These are phyloP conservation scores for Candidula unifasciata DNA, from an alignment of 2,888 invertebrate species.

Conservation along the genomic window DNA sequence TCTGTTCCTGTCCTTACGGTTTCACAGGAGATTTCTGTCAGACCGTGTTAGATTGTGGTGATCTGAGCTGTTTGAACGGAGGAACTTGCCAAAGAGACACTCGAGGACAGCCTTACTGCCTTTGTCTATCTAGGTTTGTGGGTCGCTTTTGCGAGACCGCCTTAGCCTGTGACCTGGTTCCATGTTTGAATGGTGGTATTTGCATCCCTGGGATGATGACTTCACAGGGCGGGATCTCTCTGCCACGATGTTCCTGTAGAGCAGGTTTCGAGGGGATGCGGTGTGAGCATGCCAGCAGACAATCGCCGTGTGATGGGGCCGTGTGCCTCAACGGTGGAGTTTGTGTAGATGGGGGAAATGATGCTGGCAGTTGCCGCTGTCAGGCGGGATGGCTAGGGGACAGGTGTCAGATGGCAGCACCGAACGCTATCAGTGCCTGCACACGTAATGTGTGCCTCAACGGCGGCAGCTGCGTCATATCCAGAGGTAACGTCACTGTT, in stretches of 20 bases:
- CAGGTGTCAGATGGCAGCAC: constrained; percentile 5
- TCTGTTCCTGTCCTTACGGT: constrained; percentile 26
- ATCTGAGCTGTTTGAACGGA: constrained; percentile 10
- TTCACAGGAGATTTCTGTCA: constrained; percentile 26
- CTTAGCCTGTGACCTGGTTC: constrained; percentile 19
- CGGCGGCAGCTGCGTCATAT: constrained; percentile 27
- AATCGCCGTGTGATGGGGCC: constrained; percentile 2
- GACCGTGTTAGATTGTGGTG: background rate
- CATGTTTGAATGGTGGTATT: constrained; percentile 35
- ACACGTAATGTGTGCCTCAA: background rate
- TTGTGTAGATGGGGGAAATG: background rate
- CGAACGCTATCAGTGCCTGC: background rate
- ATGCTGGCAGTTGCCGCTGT: constrained; percentile 1
- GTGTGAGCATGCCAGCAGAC: constrained; percentile 11
- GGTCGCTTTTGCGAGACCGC: constrained; percentile 32
- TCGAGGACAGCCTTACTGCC: background rate
- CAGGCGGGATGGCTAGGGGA: constrained; percentile 31
- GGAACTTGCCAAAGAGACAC: background rate
- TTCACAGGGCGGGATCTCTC: background rate
- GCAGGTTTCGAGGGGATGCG: constrained; percentile 42
- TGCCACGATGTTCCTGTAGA: background rate
- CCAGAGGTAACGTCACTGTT: background rate
- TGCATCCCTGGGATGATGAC: constrained; percentile 5
- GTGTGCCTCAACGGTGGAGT: constrained; percentile 19
- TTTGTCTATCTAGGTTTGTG: constrained; percentile 1